A percentile compares a stretch with the other conserved stretches of the same genome.
Conservation (phyloP, 2,888 invertebrate species). For the Uropetala carovei region DNA sequence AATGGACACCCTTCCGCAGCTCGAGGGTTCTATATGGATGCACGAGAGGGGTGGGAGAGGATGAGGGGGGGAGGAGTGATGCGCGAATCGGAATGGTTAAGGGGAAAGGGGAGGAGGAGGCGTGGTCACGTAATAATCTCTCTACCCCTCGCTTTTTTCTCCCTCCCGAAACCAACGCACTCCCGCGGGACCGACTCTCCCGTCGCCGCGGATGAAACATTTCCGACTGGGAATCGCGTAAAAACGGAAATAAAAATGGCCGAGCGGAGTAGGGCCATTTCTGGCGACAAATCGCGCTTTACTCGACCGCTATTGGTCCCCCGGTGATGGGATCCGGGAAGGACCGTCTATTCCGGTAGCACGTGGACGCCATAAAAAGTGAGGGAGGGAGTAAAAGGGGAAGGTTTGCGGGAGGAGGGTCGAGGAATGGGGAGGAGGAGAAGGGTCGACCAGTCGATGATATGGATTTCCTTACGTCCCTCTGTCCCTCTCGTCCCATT, state of each 20-base stretch:
- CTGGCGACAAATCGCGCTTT: constrained; percentile 53
- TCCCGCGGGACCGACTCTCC: not conserved
- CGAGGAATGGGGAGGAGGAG: not conserved
- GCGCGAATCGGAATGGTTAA: not conserved
- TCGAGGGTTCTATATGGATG: not conserved
- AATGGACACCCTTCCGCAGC: constrained; percentile 6
- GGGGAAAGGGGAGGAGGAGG: not conserved
- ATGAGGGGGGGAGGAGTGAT: not conserved
- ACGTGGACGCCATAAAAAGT: not conserved
- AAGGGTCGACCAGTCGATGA: constrained; percentile 14
- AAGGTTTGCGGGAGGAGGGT: not conserved
- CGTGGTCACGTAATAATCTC: not conserved
- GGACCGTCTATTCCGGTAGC: not conserved
- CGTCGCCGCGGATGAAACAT: constrained; percentile 30
- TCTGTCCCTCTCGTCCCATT: constrained; percentile 16
- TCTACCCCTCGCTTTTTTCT: not conserved
- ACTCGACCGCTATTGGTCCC: constrained; percentile 50
- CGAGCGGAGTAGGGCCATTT: constrained; percentile 11
- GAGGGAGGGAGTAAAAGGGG: not conserved
- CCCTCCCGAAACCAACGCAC: not conserved
- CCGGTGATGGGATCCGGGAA: constrained; percentile 3
- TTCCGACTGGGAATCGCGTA: not conserved
- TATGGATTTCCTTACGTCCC: constrained; percentile 15
- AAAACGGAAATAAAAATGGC: constrained; percentile 52
- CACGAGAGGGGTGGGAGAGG: not conserved